Evolutionary conservation across 2,797 vertebrate genomes (phyloP).

Genomic region (Platalea minor): DNA sequence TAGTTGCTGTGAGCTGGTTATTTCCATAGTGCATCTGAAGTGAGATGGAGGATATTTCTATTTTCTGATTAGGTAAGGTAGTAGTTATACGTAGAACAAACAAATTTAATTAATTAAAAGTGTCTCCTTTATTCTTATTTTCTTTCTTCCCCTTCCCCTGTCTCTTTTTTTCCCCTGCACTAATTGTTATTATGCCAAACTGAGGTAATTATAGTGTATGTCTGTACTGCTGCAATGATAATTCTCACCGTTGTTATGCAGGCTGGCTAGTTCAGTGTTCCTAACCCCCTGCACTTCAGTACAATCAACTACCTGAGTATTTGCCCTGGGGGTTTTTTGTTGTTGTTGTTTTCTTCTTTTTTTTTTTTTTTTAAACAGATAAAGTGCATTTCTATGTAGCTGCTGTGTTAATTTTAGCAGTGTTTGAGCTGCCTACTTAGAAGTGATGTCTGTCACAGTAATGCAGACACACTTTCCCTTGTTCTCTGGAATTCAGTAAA

Average conservation of each 20-base stretch:
- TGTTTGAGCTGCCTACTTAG: not conserved
- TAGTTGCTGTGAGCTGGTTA: not conserved
- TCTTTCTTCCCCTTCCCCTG: not conserved
- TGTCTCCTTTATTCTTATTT: not conserved
- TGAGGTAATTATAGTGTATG: not conserved
- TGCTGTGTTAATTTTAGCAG: not conserved
- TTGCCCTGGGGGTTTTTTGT: not conserved
- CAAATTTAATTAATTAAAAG: not conserved
- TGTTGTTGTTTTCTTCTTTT: not conserved
- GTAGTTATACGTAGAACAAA: not conserved
- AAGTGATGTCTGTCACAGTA: not conserved
- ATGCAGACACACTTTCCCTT: not conserved
- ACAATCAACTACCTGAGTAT: not conserved
- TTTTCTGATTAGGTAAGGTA: not conserved
- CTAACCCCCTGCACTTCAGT: not conserved
- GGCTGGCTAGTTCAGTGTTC: not conserved
- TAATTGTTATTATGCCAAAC: not conserved
- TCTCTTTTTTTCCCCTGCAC: fast-evolving
- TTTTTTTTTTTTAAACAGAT: not conserved
- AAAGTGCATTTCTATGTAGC: not conserved
- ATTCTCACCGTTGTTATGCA: not conserved
- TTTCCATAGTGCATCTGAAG: not conserved
- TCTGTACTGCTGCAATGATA: not conserved
- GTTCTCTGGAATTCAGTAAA: not conserved
- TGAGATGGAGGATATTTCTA: not conserved